Base-by-base conservation (phyloP, 2,113 vertebrate species). In the Hoplias malabaricus region DNA sequence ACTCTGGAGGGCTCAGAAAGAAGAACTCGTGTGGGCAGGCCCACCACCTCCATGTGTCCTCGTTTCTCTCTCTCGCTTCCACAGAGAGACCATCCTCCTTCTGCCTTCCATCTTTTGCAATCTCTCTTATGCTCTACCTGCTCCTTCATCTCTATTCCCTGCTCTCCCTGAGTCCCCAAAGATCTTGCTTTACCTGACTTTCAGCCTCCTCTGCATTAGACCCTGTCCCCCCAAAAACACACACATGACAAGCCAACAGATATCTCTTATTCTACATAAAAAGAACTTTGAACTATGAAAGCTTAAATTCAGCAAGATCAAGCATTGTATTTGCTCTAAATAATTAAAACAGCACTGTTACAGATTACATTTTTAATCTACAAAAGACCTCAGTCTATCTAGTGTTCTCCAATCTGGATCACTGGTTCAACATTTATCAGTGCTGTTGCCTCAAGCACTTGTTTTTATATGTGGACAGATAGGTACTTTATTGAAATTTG, bases 11-110 rank as follows among this genome's bases (percentile, higher is more conserved):
- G 75, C 82, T 86, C 78, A 87, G 65, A 81, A 71, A 85, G 73
- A 62, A 73, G 72, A 75, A 36, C 23, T 42, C 78, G 86, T 87
- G 90, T 87, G 83, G 88, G 89, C 80, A 85, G 83, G 85, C 61
- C 86, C 81, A 75, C 86, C 86, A 80, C 86, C 87, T 80, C 80
- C 72, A 82, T 68, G 74, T 83, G 84, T 77, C 81, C 83, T 84
- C 77, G 27, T 70, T 78, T 83, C 59, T 76, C 59, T 76, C 59
- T 36, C 73, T 46, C 42, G 13, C 79, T 73, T 82, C 75, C 36
- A 54, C 50, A 69, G 54, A 79, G 59, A 79, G 33, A n/a, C 57
- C 70, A 31, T 70, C 40, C 59, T 53, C 70, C 71, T 53, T 57
- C 70, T 65, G 34, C 31, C 27, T 65, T 25, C 67, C 65, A 36